phyloP scores from a whole-genome alignment of 2,888 invertebrate genomes.

The Macropis europaea region DNA sequence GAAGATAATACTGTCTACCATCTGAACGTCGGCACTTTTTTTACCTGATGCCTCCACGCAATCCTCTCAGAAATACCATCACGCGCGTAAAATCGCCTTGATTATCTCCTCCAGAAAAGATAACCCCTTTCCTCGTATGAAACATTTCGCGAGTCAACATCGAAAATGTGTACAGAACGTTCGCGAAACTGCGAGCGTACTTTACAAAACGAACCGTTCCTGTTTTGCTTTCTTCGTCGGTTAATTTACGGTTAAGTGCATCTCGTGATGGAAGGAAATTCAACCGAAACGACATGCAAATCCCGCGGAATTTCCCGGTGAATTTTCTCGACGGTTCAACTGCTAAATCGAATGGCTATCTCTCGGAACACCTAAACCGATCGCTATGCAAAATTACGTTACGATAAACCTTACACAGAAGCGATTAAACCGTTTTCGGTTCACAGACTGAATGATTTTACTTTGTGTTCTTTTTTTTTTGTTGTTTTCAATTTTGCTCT shows the following conservation, averaged over 20 bases:
- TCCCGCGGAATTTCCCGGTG: background rate
- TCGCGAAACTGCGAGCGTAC: background rate
- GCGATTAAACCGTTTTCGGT: slow-evolving; percentile 11
- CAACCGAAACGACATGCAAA: background rate
- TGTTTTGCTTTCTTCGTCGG: too few relatives aligned
- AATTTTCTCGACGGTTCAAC: too few relatives aligned
- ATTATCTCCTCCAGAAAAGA: background rate
- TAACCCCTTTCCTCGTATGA: slow-evolving; percentile 11
- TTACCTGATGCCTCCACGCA: background rate
- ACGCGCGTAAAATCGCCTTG: too few relatives aligned
- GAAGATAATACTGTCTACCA: slow-evolving; percentile 11
- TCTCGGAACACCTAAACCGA: slow-evolving; percentile 2
- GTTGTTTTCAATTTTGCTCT: background rate
- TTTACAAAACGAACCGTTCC: too few relatives aligned
- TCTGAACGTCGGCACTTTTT: background rate
- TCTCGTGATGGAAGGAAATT: background rate
- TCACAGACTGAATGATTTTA: background rate
- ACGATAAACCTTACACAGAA: slow-evolving; percentile 2
- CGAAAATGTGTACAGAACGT: slow-evolving; percentile 10
- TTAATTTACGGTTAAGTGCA: background rate
- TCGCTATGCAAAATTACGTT: slow-evolving; percentile 4
- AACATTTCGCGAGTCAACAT: slow-evolving; percentile 16
- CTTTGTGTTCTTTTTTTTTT: background rate
- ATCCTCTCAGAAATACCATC: background rate
- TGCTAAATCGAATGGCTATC: slow-evolving; percentile 10